Conservation (phyloP, 1,140 invertebrate species). For the Paracyclopina nana region DNA sequence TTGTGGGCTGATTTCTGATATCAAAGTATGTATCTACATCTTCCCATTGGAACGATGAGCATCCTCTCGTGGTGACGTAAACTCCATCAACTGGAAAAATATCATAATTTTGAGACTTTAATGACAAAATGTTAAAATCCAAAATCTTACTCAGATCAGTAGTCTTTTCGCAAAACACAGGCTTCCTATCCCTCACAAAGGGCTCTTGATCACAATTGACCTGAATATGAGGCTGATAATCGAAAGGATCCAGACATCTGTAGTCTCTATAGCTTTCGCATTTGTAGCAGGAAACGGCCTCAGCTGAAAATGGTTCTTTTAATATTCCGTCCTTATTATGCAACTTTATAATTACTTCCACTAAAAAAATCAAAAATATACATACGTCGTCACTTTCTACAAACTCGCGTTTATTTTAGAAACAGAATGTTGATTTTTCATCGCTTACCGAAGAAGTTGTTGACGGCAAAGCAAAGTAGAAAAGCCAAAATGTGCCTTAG, state of each 20-base stretch:
- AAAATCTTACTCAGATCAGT: neutral
- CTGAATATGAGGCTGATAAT: constrained; percentile 6
- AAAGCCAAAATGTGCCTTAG: too few species aligned
- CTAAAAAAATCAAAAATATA: too few species aligned
- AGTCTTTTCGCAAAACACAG: constrained; percentile 14
- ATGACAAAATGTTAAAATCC: neutral
- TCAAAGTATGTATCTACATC: constrained; percentile 8
- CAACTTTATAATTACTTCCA: too few species aligned
- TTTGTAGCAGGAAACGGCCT: constrained; percentile 4
- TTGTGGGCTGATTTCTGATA: neutral
- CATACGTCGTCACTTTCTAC: too few species aligned
- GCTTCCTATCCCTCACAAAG: constrained; percentile 10
- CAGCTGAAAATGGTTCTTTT: neutral
- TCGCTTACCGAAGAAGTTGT: too few species aligned
- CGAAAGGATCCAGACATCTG: constrained; percentile 14
- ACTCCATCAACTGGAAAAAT: constrained; percentile 1
- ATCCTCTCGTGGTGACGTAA: constrained; percentile 12
- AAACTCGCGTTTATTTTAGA: too few species aligned
- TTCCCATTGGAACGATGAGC: constrained; percentile 3
- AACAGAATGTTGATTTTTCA: too few species aligned
- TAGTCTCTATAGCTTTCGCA: constrained; percentile 11
- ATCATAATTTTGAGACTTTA: neutral
- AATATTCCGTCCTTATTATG: too few species aligned
- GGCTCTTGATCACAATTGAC: constrained; percentile 9
- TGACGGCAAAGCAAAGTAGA: too few species aligned